Base-by-base conservation (phyloP, 2,888 invertebrate species). In the Amphipyra tragopoginis region DNA sequence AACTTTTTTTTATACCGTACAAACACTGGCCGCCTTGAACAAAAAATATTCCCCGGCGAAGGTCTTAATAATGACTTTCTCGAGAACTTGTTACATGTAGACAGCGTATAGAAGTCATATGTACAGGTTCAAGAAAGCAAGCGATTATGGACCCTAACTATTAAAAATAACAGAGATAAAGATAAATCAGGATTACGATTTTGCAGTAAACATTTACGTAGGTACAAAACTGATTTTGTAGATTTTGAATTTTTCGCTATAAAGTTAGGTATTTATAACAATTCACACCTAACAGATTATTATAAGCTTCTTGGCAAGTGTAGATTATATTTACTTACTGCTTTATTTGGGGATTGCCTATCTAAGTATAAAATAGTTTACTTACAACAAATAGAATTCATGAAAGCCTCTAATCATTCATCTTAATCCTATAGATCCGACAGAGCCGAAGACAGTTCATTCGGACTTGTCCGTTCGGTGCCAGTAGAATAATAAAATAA, bases 41-140 rank as follows among this genome's bases (percentile, higher is more conserved):
- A 92, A 92, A 91, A 90, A 90, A 89, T 80, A 81, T 79, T 72
- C 65, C 43, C 44, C 72, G 44, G 65, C 84, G 85, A 88, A 89
- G 88, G 88, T 86, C 89, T 88, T 85, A 86, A 90, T 91, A 91
- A 92, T 91, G 90, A 88, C 90, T 92, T 90, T 91, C 89, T 87
- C 88, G 85, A 86, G 87, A 89, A 88, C 86, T 87, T 82, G 86
- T 85, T 88, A 83, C 81, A 77, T 72, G 57, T 51, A 55, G 58
- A 63, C 51, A 63, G 53, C 45, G 60, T 55, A 40, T 56, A 77
- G 50, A 21, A 54, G 78, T 56, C 65, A 58, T 80, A 75, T 67
- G 65, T 60, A 26, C 57, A 36, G 15, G 21, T 62, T 62, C 50
- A 8, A 21, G 15, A 21, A 40, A 29, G 10, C 51, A 61, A 40